Base-by-base conservation (phyloP, 2,888 invertebrate species). In the Erynnis tages region DNA sequence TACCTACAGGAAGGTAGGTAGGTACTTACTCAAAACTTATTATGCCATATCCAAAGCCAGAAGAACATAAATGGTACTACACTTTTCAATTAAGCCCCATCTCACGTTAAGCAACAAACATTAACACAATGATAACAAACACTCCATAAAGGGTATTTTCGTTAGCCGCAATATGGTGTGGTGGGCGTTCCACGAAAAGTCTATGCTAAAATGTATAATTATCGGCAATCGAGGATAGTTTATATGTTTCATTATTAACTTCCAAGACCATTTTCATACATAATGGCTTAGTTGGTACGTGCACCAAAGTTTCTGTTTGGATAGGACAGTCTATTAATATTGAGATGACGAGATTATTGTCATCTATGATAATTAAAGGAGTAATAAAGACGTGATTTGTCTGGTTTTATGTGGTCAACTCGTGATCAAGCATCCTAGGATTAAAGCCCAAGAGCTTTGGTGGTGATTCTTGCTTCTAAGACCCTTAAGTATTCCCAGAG, bases 141-240 rank as follows among this genome's bases (percentile, higher is more conserved):
- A 14, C 13, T 1, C 25, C 16, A 40, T 45, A 45, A 45, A 21
- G n/a, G 45, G 23, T 0, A 2, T 13, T 45, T 34, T 29, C 19
- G 17, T 25, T n/a, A n/a, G n/a, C n/a, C 11, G 7, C 7, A 21
- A 21, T 5, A 23, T 8, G 35, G 4, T 7, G 10, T 13, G 10
- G 52, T 52, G 37, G 52, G 52, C 44, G 52, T 29, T 37, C 21
- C 23, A 30, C 7, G 23, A 6, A n/a, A n/a, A n/a, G n/a, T 13
- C 23, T 37, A 52, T 45, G 52, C 52, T 52, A 52, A 52, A 52
- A 52, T 38, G 37, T 45, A 38, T 52, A 52, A 52, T 52, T 52
- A 52, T 43, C 44, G 44, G 11, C 52, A 21, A 35, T 37, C 44
- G 37, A 29, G 29, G 37, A 52, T 38, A 52, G 44, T 45, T 52